phyloP scores from a whole-genome alignment of 2,113 vertebrate genomes.

The Dissostichus mawsoni region DNA sequence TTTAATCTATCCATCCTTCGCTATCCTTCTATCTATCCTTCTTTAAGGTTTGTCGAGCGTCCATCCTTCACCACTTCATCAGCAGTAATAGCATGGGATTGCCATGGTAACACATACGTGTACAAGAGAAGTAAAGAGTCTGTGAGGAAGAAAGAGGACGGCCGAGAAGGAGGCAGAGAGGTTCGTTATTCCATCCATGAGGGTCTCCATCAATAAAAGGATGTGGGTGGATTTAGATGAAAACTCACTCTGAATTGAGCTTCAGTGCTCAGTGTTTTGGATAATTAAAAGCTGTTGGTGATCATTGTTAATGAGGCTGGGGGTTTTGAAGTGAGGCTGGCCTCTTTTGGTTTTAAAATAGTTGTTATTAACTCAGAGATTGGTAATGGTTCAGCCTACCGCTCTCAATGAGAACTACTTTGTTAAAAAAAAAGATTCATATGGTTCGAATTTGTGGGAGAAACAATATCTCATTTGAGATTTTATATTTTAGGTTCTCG shows the following conservation, averaged over 20 bases:
- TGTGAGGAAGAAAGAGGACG: conserved; percentile 10
- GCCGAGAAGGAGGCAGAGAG: conserved; percentile 17
- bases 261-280: conserved; percentile 34
- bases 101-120: conserved; percentile 74
- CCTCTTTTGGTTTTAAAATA: conserved; percentile 1
- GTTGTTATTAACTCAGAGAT: not conserved
- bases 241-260: conserved; percentile 37
- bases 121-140: conserved; percentile 30
- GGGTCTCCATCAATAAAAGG: conserved; percentile 50
- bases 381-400: not conserved
- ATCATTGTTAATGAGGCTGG: conserved; percentile 45
- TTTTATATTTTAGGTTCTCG: not conserved
- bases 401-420: not conserved
- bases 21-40: not conserved
- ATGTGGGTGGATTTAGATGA: conserved; percentile 43
- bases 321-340: conserved; percentile 15
- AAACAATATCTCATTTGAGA: not conserved
- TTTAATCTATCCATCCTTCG: not conserved
- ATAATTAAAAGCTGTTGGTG: conserved; percentile 57
- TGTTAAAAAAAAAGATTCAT: not conserved
- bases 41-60: conserved; percentile 13
- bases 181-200: conserved; percentile 57
- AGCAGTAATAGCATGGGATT: conserved; percentile 55
- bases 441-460: not conserved
- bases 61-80: conserved; percentile 29